Conservation (phyloP, 2,113 vertebrate species). For the Theristicus caerulescens region DNA sequence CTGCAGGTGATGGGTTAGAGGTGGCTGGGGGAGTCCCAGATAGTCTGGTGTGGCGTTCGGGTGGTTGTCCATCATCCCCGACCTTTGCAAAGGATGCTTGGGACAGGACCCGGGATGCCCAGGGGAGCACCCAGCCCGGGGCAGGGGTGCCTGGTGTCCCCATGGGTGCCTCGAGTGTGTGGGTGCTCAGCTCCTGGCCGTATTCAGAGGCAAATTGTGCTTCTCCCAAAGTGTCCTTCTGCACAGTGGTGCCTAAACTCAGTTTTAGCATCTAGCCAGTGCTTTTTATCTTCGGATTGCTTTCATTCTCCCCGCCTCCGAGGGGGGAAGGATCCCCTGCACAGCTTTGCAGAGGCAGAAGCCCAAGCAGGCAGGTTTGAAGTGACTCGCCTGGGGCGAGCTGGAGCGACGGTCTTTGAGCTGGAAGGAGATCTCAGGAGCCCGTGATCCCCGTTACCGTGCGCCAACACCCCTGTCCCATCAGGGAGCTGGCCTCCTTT, state of each 20-base stretch:
- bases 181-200: not conserved
- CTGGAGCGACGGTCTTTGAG: not conserved
- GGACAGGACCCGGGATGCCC: not conserved
- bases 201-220: not conserved
- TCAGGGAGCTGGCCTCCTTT: not conserved
- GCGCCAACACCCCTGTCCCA: not conserved
- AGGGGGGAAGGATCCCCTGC: not conserved
- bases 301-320: not conserved
- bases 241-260: not conserved
- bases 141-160: not conserved
- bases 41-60: not conserved
- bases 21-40: not conserved
- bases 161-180: rapidly evolving
- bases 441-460: rapidly evolving
- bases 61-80: not conserved
- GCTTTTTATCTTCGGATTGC: not conserved
- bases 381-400: rapidly evolving
- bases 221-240: not conserved
- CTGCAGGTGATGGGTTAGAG: not conserved
- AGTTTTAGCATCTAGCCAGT: not conserved
- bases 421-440: not conserved
- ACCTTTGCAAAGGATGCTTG: not conserved
- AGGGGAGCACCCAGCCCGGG: not conserved
- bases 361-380: not conserved
- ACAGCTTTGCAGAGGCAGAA: not conserved